A percentile compares a stretch with the other conserved stretches of the same genome.
These are phyloP conservation scores for Linepithema humile DNA, from an alignment of 1,140 invertebrate species.

Conservation along the genomic window DNA sequence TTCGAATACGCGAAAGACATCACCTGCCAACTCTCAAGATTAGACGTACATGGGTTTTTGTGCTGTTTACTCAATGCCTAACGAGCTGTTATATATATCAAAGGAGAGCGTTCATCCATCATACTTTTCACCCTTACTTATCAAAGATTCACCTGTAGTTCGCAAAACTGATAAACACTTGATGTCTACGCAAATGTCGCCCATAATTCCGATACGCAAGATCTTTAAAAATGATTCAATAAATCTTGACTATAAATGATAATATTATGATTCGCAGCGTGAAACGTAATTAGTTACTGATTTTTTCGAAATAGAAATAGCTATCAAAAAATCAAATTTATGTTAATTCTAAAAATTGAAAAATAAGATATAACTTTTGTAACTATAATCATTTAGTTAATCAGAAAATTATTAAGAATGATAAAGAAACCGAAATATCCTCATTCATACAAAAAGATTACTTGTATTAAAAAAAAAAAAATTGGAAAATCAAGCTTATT, in stretches of 20 bases:
- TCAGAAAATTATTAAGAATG: not conserved
- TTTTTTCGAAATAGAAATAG: too few species aligned
- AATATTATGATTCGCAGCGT: not conserved
- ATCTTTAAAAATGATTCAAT: constrained; percentile 13
- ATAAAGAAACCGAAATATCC: not conserved
- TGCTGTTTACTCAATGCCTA: constrained; percentile 33
- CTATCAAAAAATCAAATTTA: too few species aligned
- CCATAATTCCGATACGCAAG: not conserved
- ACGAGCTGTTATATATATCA: constrained; percentile 25
- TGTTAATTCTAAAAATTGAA: too few species aligned
- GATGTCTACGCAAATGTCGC: constrained; percentile 16
- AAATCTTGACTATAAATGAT: not conserved
- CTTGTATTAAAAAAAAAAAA: not conserved
- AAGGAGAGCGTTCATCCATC: constrained; percentile 27
- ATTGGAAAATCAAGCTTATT: not conserved
- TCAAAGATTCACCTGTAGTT: not conserved
- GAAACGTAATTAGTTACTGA: not conserved
- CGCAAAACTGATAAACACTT: constrained; percentile 5
- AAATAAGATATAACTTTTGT: too few species aligned
- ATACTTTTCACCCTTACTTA: not conserved
- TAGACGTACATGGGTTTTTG: not conserved
- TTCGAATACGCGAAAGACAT: not conserved
- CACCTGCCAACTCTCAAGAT: constrained; percentile 23
- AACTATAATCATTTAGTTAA: too few species aligned
- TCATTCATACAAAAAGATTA: not conserved